A percentile compares a stretch with the other conserved stretches of the same genome.
Evolutionary conservation across 2,888 invertebrate species (phyloP).

Genomic region (Leucoma salicis): DNA sequence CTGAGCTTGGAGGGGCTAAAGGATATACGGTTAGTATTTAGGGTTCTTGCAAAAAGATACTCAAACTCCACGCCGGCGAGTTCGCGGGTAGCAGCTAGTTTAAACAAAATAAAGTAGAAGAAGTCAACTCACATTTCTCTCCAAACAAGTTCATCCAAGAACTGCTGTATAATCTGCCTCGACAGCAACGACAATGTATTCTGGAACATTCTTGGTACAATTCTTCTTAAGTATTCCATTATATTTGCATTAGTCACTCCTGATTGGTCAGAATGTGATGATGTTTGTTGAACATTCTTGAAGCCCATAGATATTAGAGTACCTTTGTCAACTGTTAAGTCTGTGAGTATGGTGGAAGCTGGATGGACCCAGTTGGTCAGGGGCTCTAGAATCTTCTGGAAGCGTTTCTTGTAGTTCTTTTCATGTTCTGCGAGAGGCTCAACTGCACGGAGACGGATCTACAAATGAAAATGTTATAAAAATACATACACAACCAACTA

Average conservation of each 20-base stretch:
- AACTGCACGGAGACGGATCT: constrained; percentile 90
- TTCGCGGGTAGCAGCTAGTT: no score
- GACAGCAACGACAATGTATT: constrained; percentile 91
- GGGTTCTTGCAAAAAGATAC: no score
- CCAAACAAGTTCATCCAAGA: constrained; percentile 94
- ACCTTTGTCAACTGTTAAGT: constrained; percentile 91
- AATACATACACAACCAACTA: no score
- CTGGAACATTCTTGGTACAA: constrained; percentile 95
- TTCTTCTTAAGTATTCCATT: constrained; percentile 93
- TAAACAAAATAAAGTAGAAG: no score
- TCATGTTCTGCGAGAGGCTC: constrained; percentile 91
- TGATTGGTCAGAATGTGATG: constrained; percentile 67
- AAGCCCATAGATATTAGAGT: constrained; percentile 91
- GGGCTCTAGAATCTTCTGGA: constrained; percentile 91
- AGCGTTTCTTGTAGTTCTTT: constrained; percentile 89
- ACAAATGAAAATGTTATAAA: no score
- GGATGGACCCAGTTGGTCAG: constrained; percentile 90
- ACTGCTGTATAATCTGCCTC: constrained; percentile 93
- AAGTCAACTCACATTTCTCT: constrained; percentile 82
- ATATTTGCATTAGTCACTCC: constrained; percentile 86
- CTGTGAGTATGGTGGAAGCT: constrained; percentile 89
- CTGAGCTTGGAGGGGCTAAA: no score
- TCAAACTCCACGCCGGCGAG: no score
- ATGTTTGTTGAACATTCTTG: constrained; percentile 86
- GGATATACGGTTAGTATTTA: no score